A percentile compares a stretch with the other conserved stretches of the same genome.
phyloP scores from a whole-genome alignment of 2,113 vertebrate species.

The Penelope pileata region DNA sequence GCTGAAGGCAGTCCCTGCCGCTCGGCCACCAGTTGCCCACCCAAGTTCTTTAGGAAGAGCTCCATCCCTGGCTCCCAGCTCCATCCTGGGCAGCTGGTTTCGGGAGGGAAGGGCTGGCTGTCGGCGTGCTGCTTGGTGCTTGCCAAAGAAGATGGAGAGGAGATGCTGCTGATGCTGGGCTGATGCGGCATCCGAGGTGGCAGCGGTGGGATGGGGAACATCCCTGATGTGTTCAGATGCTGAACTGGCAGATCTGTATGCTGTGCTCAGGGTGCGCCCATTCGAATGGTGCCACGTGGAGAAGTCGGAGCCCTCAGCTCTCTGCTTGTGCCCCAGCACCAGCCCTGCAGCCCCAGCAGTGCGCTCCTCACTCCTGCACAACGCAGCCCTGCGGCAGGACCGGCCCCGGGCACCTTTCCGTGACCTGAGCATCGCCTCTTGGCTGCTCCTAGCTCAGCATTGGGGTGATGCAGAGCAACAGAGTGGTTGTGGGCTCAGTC shows the following conservation, averaged over 20 bases:
- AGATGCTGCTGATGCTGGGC: background rate
- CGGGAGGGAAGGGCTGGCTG: conserved; percentile 3
- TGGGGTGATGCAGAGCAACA: background rate
- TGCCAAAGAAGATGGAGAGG: background rate
- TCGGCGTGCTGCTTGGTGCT: background rate
- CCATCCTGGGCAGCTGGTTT: background rate
- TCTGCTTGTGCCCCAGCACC: accelerated
- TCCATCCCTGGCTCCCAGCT: conserved; percentile 16
- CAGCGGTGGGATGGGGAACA: background rate
- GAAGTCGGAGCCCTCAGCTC: background rate
- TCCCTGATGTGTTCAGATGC: background rate
- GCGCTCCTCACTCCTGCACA: background rate
- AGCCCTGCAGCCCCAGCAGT: background rate
- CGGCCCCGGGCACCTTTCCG: background rate
- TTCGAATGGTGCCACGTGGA: background rate
- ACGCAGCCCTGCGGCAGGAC: too few species aligned
- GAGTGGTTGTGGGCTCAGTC: background rate
- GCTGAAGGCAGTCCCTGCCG: background rate
- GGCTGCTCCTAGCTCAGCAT: background rate
- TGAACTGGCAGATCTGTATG: background rate
- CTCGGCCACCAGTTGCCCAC: background rate
- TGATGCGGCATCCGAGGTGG: background rate
- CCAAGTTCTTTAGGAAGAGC: conserved; percentile 14
- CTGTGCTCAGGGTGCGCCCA: background rate
- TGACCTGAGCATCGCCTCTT: background rate